Evolutionary conservation across 2,113 vertebrate genomes (phyloP).

Genomic region (Lathamus discolor): DNA sequence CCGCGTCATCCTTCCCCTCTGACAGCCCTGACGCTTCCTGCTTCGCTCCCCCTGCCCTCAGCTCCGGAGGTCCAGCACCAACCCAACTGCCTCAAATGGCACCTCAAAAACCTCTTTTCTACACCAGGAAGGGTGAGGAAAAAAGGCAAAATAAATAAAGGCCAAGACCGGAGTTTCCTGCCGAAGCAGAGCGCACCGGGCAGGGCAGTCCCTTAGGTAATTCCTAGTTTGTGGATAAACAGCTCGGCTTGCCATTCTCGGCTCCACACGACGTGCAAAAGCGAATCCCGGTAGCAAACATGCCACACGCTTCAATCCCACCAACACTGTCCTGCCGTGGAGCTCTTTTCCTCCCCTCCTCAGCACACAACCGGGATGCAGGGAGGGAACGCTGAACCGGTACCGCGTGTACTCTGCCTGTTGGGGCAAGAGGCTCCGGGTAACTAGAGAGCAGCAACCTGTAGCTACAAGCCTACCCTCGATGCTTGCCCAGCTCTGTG

Average conservation of each 20-base stretch:
- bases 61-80: background rate
- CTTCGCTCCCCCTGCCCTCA: background rate
- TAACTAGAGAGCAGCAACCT: background rate
- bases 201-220: background rate
- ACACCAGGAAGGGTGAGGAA: fast-evolving
- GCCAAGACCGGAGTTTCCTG: background rate
- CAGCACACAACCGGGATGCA: background rate
- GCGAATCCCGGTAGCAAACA: background rate
- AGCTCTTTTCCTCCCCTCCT: background rate
- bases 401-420: background rate
- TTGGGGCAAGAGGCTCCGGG: background rate
- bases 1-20: background rate
- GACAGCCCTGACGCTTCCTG: background rate
- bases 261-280: background rate
- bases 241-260: background rate
- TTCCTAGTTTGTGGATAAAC: background rate
- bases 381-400: background rate
- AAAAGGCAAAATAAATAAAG: background rate
- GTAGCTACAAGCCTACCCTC: slow-evolving; percentile 41
- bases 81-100: background rate
- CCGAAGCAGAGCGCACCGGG: background rate
- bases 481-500: fast-evolving
- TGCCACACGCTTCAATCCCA: background rate
- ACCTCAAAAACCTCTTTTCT: background rate
- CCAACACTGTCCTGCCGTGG: background rate